phyloP scores from a whole-genome alignment of 2,113 vertebrate genomes.

The Leuciscus idus region DNA sequence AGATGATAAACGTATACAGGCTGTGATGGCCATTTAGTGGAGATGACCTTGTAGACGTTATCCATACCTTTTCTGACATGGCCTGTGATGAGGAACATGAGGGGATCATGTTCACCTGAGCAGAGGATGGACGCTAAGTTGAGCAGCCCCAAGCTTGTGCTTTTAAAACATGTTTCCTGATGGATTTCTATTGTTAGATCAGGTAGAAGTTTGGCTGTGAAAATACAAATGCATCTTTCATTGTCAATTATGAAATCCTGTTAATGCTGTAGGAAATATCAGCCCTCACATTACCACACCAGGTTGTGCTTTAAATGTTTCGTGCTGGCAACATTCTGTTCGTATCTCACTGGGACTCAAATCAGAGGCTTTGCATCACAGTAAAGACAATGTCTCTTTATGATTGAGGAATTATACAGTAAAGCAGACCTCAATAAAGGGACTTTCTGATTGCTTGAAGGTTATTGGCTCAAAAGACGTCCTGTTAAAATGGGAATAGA shows the following conservation, averaged over 20 bases:
- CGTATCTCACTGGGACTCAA: background rate
- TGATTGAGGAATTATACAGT: background rate
- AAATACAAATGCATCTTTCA: background rate
- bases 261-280: background rate
- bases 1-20: background rate
- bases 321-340: background rate
- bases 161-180: background rate
- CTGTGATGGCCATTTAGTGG: background rate
- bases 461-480: background rate
- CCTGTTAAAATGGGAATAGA: background rate
- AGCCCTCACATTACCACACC: background rate
- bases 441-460: background rate
- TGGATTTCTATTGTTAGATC: background rate
- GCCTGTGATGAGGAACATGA: background rate
- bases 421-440: background rate
- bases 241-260: background rate
- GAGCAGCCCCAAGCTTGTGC: background rate
- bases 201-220: background rate
- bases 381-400: background rate
- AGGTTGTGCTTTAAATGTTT: slow-evolving; percentile 13
- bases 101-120: slow-evolving; percentile 50
- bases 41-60: background rate
- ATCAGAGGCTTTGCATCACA: background rate
- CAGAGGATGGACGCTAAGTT: background rate
- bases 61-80: background rate